Base-by-base conservation (phyloP, 2,888 invertebrate species). In the Philopedon plagiatum region DNA sequence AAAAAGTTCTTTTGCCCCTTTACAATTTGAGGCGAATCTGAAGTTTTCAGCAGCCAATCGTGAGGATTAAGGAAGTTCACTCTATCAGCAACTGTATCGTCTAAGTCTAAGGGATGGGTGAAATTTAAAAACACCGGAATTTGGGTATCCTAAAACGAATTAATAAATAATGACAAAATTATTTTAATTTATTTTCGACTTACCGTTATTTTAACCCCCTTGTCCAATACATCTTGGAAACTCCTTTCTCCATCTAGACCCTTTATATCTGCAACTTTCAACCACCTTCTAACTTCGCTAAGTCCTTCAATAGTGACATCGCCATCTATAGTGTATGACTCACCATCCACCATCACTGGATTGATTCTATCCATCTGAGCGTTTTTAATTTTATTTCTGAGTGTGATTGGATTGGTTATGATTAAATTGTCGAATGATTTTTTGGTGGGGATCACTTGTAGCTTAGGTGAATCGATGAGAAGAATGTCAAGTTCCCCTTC, bases 1-100 rank as follows among this genome's bases (percentile, higher is more conserved):
- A 78, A 77, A 74, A 89, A 86, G 2, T 77, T 79, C 79, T 90
- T 91, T 41, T 75, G 76, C 5, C 89, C 90, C 21, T 84, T 83
- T 56, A 91, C 83, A 8, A 84, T 75, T 78, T 88, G 86, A 26
- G 84, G 75, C 15, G 85, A 82, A 2, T 85, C 78, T 1, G 77
- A 78, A 74, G 87, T 85, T 18, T 84, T 83, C 61, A 83, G 82
- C 1, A 89, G 82, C 77, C 87, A 86, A 23, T 84, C 80, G 26
- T 82, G 78, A 9, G 87, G 76, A 74, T 87, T 84, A 9, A 86
- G 76, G 0, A 83, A 83, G 75, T 87, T 89, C 64, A 89, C 86
- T 66, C 81, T 81, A 76, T 87, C 85, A 0, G 84, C 80, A 46
- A 82, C 77, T 0, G 88, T 80, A 71, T 86, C 81, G 39, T 85